phyloP scores from a whole-genome alignment of 2,797 vertebrate genomes.

The Discoglossus pictus region DNA sequence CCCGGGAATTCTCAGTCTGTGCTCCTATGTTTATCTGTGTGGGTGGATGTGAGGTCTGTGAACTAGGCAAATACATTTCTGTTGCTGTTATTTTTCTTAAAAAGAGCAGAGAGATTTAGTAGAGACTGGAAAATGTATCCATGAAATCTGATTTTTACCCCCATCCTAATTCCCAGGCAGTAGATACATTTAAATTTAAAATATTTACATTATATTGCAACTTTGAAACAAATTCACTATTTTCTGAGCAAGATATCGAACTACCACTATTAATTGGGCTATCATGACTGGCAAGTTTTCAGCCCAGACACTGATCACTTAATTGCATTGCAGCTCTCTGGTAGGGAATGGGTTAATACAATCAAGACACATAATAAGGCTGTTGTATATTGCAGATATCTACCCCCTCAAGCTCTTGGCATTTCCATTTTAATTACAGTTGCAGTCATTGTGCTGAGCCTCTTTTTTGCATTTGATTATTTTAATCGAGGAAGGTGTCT shows the following conservation, averaged over 20 bases:
- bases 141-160: conserved; percentile 22
- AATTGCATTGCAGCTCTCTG: conserved; percentile 24
- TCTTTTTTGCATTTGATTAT: conserved; percentile 5
- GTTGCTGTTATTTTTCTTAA: conserved; percentile 34
- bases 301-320: conserved; percentile 51
- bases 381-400: neutral
- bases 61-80: conserved; percentile 45
- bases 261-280: too few relatives aligned
- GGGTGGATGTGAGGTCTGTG: conserved; percentile 49
- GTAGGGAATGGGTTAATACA: neutral
- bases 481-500: conserved; percentile 22
- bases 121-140: conserved; percentile 8
- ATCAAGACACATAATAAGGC: neutral
- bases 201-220: too few relatives aligned
- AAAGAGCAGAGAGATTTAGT: conserved; percentile 27
- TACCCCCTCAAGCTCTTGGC: neutral
- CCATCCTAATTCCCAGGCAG: conserved; percentile 10
- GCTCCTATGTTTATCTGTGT: conserved; percentile 51
- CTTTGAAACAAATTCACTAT: too few relatives aligned
- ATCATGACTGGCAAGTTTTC: conserved; percentile 64
- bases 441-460: conserved; percentile 14
- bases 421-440: conserved; percentile 41
- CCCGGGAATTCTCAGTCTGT: conserved; percentile 44
- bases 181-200: conserved; percentile 6
- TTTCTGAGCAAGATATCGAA: too few relatives aligned